Percentiles rank a stretch among this genome's conserved stretches.
phyloP scores from a whole-genome alignment of 2,113 vertebrate species.

The Antigone vipio region DNA sequence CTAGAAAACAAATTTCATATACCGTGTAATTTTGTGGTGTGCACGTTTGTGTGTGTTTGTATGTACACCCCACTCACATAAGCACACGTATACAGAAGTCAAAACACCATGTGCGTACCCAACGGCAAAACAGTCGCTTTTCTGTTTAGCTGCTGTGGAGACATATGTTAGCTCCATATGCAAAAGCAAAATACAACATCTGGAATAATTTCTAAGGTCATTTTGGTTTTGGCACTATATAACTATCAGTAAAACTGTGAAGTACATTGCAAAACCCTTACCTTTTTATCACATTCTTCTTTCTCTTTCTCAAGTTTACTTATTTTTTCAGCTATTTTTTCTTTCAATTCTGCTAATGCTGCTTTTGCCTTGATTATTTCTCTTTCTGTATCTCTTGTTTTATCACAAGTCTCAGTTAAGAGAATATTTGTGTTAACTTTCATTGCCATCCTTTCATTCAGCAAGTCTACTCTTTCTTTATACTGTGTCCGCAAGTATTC shows the following conservation, averaged over 20 bases:
- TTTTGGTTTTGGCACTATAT: not conserved
- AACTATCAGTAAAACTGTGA: not conserved
- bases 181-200: not conserved
- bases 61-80: not conserved
- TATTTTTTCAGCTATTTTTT: conserved; percentile 32
- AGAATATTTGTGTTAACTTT: conserved; percentile 45
- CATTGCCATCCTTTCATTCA: conserved; percentile 62
- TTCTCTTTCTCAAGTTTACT: conserved; percentile 37
- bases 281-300: not conserved
- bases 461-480: conserved; percentile 3
- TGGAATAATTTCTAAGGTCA: not conserved
- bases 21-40: not conserved
- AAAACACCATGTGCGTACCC: not conserved
- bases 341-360: not conserved
- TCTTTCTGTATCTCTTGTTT: conserved; percentile 31
- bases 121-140: not conserved
- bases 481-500: not conserved
- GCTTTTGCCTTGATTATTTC: not conserved
- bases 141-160: not conserved
- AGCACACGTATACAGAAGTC: not conserved
- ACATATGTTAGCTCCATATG: not conserved
- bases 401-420: conserved; percentile 52
- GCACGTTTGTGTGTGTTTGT: accelerated
- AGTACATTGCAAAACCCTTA: not conserved
- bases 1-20: not conserved